Percentiles rank a stretch among this genome's conserved stretches.
Conservation (phyloP, 2,888 invertebrate species). For the Altica lythri region DNA sequence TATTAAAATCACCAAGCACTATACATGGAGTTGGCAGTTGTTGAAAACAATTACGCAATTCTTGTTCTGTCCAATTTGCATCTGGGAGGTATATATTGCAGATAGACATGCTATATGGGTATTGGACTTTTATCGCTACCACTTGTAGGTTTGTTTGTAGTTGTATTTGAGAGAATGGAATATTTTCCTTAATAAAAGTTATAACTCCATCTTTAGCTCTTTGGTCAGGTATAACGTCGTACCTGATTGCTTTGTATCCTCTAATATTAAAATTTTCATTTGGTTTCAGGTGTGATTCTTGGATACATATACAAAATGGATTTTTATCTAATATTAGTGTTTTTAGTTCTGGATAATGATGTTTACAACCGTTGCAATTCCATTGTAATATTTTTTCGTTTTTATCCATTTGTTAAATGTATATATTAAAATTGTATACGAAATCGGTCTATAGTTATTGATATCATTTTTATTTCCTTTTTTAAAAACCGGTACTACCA, state of each 20-base stretch:
- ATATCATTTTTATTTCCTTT: too few relatives aligned
- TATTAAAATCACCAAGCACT: slow-evolving; percentile 6
- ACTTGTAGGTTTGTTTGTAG: slow-evolving; percentile 2
- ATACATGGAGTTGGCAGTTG: slow-evolving; percentile 11
- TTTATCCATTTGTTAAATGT: too few relatives aligned
- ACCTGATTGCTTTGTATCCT: slow-evolving; percentile 6
- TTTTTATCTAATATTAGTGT: slow-evolving; percentile 1
- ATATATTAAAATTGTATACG: too few relatives aligned
- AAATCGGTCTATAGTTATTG: too few relatives aligned
- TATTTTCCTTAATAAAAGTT: slow-evolving; percentile 9
- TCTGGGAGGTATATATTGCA: slow-evolving; percentile 13
- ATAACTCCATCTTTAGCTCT: slow-evolving; percentile 19
- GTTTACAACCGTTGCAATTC: slow-evolving; percentile 17
- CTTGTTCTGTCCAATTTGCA: slow-evolving; percentile 5
- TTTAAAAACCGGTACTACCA: too few relatives aligned
- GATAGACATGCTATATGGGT: slow-evolving; percentile 5
- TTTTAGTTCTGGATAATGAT: slow-evolving; percentile 13
- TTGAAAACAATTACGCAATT: background rate
- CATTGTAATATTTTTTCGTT: slow-evolving; percentile 21
- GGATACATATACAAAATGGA: slow-evolving; percentile 12
- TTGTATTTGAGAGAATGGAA: background rate
- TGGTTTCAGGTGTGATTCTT: slow-evolving; percentile 24
- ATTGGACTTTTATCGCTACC: background rate
- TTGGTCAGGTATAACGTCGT: background rate
- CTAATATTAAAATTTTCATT: slow-evolving; percentile 1